phyloP scores from a whole-genome alignment of 2,888 invertebrate genomes.

The Dynastes hyllus region DNA sequence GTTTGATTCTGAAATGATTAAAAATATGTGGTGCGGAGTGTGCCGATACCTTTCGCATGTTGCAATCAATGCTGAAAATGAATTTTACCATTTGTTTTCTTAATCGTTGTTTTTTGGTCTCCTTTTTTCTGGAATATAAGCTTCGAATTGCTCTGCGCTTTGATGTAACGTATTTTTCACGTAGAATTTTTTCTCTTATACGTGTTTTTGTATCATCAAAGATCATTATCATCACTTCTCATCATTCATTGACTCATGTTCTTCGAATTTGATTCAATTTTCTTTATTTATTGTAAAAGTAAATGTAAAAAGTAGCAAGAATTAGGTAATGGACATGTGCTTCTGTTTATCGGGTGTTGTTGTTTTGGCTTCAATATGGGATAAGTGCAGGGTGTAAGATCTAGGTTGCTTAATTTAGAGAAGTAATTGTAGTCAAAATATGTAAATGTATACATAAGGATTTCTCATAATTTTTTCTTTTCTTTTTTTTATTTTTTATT shows the following conservation, averaged over 20 bases:
- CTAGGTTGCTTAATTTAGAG: too few species aligned
- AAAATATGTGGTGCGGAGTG: too few species aligned
- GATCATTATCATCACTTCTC: conserved; percentile 2
- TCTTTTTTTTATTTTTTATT: too few species aligned
- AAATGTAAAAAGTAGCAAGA: not conserved
- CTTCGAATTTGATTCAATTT: too few species aligned
- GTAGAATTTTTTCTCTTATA: conserved; percentile 23
- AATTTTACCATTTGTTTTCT: conserved; percentile 18
- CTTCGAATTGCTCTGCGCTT: conserved; percentile 41
- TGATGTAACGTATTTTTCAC: conserved; percentile 37
- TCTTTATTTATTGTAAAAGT: too few species aligned
- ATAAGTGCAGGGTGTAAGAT: too few species aligned
- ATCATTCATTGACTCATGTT: conserved; percentile 5
- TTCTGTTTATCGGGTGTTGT: not conserved
- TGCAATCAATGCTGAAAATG: not conserved
- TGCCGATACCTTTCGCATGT: too few species aligned
- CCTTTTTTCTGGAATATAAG: conserved; percentile 24
- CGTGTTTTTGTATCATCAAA: too few species aligned
- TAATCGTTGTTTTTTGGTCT: not conserved
- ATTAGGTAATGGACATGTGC: not conserved
- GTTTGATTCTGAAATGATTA: too few species aligned
- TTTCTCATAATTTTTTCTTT: too few species aligned
- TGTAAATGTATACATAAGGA: too few species aligned
- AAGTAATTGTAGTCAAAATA: too few species aligned
- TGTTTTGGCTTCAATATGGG: not conserved